A percentile compares a stretch with the other conserved stretches of the same genome.
These are phyloP conservation scores for Notodonta ziczac DNA, from an alignment of 2,888 invertebrate genomes.

Conservation along the genomic window DNA sequence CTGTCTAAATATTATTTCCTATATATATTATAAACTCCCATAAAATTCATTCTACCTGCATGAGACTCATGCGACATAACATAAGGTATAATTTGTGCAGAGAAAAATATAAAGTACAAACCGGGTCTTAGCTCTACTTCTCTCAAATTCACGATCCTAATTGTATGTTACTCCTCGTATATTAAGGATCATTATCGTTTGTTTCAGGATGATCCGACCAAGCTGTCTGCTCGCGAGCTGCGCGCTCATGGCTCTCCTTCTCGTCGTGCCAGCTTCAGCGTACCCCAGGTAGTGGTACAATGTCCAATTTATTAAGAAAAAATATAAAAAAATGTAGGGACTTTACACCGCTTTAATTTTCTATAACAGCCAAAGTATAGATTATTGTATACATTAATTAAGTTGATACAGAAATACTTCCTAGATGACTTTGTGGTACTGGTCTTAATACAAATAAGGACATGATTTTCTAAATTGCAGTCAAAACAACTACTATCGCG, in stretches of 20 bases:
- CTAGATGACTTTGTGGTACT: not conserved
- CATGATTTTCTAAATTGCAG: conserved; percentile 49
- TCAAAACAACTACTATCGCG: conserved; percentile 79
- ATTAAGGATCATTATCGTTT: conserved; percentile 19
- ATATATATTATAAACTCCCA: too few species aligned
- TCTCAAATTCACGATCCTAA: too few species aligned
- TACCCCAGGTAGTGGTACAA: conserved; percentile 80
- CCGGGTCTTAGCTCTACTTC: too few species aligned
- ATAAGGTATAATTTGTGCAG: too few species aligned
- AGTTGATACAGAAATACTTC: too few species aligned
- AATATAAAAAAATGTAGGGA: too few species aligned
- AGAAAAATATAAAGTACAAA: too few species aligned
- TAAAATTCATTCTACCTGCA: too few species aligned
- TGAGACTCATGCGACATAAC: too few species aligned
- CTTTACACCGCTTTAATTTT: not conserved
- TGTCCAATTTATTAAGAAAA: conserved; percentile 18
- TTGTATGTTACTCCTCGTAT: not conserved
- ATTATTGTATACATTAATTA: too few species aligned
- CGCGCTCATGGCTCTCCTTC: conserved; percentile 66
- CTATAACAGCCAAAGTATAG: not conserved
- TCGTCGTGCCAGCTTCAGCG: conserved; percentile 67
- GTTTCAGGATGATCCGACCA: conserved; percentile 75
- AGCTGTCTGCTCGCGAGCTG: conserved; percentile 74
- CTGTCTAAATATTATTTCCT: too few species aligned
- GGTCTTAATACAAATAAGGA: not conserved